Conservation (phyloP, 1,140 invertebrate species). For the Cheumatopsyche charites region DNA sequence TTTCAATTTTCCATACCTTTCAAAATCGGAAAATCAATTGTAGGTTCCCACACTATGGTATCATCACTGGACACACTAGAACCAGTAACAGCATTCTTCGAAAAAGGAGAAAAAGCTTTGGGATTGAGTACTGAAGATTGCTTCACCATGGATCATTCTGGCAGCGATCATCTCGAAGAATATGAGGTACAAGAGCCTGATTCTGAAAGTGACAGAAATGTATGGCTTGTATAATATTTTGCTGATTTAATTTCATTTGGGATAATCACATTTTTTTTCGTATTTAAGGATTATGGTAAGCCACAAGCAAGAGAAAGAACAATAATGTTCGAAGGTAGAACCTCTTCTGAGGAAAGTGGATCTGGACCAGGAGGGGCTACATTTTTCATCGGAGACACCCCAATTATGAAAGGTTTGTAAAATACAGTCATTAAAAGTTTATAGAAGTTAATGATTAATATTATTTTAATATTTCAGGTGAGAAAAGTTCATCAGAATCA, state of each 20-base stretch:
- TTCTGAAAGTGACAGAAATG: constrained; percentile 51
- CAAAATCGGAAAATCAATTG: constrained; percentile 31
- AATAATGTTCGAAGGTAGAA: constrained; percentile 61
- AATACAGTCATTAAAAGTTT: no score
- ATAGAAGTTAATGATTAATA: no score
- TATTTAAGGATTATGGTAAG: constrained; percentile 36
- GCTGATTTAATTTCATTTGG: background rate
- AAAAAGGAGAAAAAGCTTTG: constrained; percentile 48
- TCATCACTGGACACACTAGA: constrained; percentile 73
- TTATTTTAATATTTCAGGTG: constrained; percentile 39
- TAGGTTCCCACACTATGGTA: constrained; percentile 75
- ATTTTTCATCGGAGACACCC: constrained; percentile 61
- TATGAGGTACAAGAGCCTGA: constrained; percentile 59
- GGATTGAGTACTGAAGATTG: constrained; percentile 52
- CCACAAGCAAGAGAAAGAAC: constrained; percentile 59
- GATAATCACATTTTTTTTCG: background rate
- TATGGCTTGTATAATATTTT: constrained; percentile 10
- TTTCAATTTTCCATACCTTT: background rate
- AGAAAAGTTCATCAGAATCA: constrained; percentile 33
- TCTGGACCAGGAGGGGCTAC: constrained; percentile 56
- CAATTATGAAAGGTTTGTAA: constrained; percentile 57
- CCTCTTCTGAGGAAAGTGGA: constrained; percentile 54
- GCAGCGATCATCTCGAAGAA: constrained; percentile 58
- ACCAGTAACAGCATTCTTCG: constrained; percentile 58
- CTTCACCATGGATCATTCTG: constrained; percentile 54